Base-by-base conservation (phyloP, 1,140 invertebrate species). In the Hylaeus volcanicus region DNA sequence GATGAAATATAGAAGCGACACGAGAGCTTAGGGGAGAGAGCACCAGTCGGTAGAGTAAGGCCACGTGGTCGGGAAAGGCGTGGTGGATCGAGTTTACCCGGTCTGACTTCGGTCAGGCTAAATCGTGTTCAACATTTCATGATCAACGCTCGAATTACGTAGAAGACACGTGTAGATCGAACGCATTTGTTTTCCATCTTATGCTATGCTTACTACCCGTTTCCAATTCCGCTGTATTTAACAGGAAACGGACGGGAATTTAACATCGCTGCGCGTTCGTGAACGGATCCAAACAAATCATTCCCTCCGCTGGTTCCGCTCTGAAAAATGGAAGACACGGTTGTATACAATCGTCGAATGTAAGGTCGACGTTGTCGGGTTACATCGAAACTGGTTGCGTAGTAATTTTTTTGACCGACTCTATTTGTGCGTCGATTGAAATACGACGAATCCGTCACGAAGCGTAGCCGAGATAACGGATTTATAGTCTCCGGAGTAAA, bases 351-450 rank as follows among this genome's bases (percentile, higher is more conserved):
- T 85, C 43, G 69, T 56, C 74, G 65, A 71, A 78, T 74, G 61
- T 78, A 74, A 73, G 61, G 79, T 86, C 79, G 75, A 77, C 81
- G 75, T 65, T 12, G 60, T 63, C 60, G 55, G 66, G 63, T 61
- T 63, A 70, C n/a, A 55, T 66, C 74, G 61, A 82, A 76, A 39
- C 64, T 69, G 74, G 64, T 73, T 26, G 26, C 65, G 74, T 74
- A 69, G 56, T 76, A 4, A 26, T 56, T 73, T 74, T 71, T 76
- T 82, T 79, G 26, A 14, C 69, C 12, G 63, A 60, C 77, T 89
- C 83, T 89, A 91, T 91, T 91, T 88, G 87, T 76, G 81, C 79
- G 79, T 51, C 89, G 87, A 89, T 92, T 90, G 90, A 91, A 91
- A 89, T 91, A 90, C 86, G 88, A 78, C 82, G 83, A 82, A 84